Conservation (phyloP, 64 coral and sea anemone species). For the Anthopleura sola region DNA sequence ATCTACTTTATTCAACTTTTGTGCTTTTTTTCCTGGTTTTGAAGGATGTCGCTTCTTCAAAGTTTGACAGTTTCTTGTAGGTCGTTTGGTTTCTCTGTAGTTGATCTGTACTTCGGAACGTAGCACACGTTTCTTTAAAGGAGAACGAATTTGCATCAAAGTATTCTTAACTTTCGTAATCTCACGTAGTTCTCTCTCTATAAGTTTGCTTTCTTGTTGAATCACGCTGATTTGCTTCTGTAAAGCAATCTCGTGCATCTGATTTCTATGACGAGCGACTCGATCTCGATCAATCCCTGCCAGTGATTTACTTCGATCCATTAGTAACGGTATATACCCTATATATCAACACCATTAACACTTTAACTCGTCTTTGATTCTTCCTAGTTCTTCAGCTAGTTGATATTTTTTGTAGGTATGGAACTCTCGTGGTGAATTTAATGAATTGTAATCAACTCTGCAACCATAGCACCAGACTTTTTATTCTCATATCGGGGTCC, state of each 20-base stretch:
- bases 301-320: conserved; percentile 34
- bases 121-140: conserved; percentile 25
- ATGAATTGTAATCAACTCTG: conserved; percentile 25
- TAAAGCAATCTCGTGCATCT: conserved; percentile 77
- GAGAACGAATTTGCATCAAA: conserved; percentile 58
- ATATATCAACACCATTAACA: background rate
- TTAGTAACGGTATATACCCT: background rate
- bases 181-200: conserved; percentile 77
- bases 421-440: background rate
- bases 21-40: background rate
- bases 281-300: conserved; percentile 34
- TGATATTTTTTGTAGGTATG: background rate
- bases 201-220: conserved; percentile 67
- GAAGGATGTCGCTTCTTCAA: background rate
- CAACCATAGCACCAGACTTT: conserved; percentile 26
- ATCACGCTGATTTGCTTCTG: conserved; percentile 77
- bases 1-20: background rate
- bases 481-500: background rate
- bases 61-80: background rate
- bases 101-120: background rate
- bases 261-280: conserved; percentile 69
- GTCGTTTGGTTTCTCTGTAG: background rate
- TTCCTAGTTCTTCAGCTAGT: background rate
- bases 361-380: background rate
- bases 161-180: conserved; percentile 88